These are phyloP conservation scores for Pandemis corylana DNA, from an alignment of 2,888 invertebrate species.

Conservation along the genomic window DNA sequence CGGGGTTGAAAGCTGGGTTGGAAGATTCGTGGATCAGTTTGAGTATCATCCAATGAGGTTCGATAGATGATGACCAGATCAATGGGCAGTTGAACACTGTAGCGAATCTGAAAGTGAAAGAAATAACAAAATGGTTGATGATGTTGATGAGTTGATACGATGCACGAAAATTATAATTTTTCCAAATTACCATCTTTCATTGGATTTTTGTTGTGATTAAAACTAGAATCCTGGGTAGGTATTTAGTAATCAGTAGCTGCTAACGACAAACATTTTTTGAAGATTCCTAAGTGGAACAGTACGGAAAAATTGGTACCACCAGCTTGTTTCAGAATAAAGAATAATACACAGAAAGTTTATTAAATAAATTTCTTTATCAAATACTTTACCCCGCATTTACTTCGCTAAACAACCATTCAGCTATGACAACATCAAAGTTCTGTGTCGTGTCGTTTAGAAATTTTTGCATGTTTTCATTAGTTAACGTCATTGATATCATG, in stretches of 20 bases:
- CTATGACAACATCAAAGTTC: conserved; percentile 61
- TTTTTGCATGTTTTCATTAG: conserved; percentile 50
- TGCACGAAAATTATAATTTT: no score
- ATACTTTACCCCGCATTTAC: conserved; percentile 56
- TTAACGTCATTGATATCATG: conserved; percentile 40
- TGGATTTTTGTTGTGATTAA: no score
- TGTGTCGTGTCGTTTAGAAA: conserved; percentile 54
- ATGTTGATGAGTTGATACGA: no score
- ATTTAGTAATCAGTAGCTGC: no score
- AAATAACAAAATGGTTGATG: not conserved
- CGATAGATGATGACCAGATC: conserved; percentile 40
- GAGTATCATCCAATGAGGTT: conserved; percentile 7
- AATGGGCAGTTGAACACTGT: conserved; percentile 36
- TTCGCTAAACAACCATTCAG: conserved; percentile 64
- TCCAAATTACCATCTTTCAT: no score
- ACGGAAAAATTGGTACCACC: no score
- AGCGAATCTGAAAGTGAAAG: conserved; percentile 36
- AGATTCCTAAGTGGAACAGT: no score
- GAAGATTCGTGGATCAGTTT: not conserved
- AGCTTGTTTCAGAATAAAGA: no score
- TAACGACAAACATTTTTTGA: no score
- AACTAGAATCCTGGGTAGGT: no score
- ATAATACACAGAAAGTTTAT: not conserved
- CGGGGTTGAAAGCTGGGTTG: not conserved
- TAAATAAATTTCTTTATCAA: not conserved